Percentiles rank a stretch among this genome's conserved stretches.
Conservation (phyloP, 2,888 invertebrate genomes). For the Hirtodrosophila trivittata region DNA sequence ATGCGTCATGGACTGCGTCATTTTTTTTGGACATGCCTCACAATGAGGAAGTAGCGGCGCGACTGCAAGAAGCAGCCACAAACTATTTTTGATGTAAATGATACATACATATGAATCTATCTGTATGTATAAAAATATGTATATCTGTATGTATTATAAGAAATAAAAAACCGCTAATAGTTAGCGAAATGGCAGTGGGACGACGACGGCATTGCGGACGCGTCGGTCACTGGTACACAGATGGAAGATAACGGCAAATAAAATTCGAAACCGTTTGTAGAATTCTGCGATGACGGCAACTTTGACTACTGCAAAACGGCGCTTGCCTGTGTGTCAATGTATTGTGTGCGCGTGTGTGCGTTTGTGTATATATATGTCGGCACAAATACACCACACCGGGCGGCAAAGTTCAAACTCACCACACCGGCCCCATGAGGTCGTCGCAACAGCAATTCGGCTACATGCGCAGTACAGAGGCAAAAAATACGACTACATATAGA, state of each 20-base stretch:
- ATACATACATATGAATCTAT: neutral
- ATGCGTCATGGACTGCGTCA: slow-evolving; percentile 63
- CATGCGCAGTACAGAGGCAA: slow-evolving; percentile 54
- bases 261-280: slow-evolving; percentile 66
- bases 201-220: slow-evolving; percentile 43
- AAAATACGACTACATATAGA: slow-evolving; percentile 45
- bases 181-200: slow-evolving; percentile 37
- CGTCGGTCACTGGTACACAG: slow-evolving; percentile 56
- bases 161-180: slow-evolving; percentile 32
- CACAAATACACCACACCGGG: slow-evolving; percentile 56
- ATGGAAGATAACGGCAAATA: slow-evolving; percentile 61
- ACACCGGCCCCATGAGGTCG: slow-evolving; percentile 75
- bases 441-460: slow-evolving; percentile 41
- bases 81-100: slow-evolving; percentile 39
- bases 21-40: slow-evolving; percentile 52
- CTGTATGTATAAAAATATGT: neutral
- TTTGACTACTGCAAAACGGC: slow-evolving; percentile 47
- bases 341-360: slow-evolving; percentile 5
- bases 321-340: slow-evolving; percentile 4
- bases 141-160: slow-evolving; percentile 15
- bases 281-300: slow-evolving; percentile 66
- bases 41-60: slow-evolving; percentile 47
- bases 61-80: slow-evolving; percentile 25
- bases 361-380: slow-evolving; percentile 14
- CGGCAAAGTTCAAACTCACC: slow-evolving; percentile 59